Evolutionary conservation across 2,113 vertebrate genomes (phyloP), one percentile per base, ranked within the genome.

Genomic region (Nannospalax galili): DNA sequence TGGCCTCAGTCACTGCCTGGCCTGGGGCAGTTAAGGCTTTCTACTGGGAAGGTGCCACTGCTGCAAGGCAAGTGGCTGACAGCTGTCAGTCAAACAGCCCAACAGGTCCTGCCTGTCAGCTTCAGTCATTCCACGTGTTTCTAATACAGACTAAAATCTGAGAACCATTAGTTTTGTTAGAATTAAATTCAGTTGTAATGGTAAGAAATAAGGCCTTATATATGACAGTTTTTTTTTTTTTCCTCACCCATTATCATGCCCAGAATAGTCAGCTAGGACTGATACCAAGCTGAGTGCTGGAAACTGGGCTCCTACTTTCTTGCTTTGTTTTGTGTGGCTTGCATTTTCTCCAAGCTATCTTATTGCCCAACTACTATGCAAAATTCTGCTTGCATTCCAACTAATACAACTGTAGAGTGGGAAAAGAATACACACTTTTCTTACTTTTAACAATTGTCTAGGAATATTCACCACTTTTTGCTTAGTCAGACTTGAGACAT

Each of bases 151-250:
- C 60, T 58, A 65, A 95, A 45, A 24, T 64, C 69, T 80, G 69
- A 91, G 79, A 93, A 73, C 35, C 45, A 56, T 11, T 48, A 45
- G 74, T 56, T 91, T 84, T 81, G 28, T 88, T 75, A 80, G 28
- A 88, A 80, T 91, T 80, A 84, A 72, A 20, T 77, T 82, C 32
- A 89, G 16, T 30, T 74, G 40, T 28, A 78, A 64, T 70, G 2
- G 91, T 72, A 1, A 91, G 42, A 92, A 56, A 67, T 15, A 45
- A 58, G 67, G 24, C 79, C 64, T 52, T 9, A 56, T n/a, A 79
- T 5, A 88, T 56, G 37, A 75, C 2, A 65, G 5, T 52, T 67
- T 88, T 10, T 93, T 95, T 91, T 91, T 10, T 93, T 95, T 91
- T 91, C 48, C 67, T 56, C 4, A 26, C 10, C 45, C 48, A 42